phyloP scores from a whole-genome alignment of 1,140 invertebrate genomes.

The Drosophila fuyamai region DNA sequence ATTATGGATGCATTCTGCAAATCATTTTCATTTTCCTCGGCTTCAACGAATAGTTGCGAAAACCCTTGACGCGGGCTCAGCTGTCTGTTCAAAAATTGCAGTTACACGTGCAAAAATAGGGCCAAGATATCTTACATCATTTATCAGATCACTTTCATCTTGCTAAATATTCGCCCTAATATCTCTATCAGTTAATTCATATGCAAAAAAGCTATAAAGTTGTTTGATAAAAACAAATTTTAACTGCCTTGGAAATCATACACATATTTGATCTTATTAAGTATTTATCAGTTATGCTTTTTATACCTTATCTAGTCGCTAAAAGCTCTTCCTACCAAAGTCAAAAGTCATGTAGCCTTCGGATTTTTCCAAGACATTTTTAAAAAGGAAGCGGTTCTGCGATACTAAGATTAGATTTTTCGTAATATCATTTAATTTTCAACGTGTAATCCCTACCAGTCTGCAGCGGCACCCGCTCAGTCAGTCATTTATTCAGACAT shows the following conservation, averaged over 20 bases:
- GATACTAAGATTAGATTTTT: no score
- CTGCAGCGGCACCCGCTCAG: constrained; percentile 16
- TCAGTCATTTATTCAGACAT: constrained; percentile 6
- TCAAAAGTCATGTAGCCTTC: no score
- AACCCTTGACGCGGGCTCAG: constrained; percentile 62
- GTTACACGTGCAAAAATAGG: constrained; percentile 19
- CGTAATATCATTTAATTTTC: background rate
- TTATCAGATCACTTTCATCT: background rate
- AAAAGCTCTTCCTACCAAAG: no score
- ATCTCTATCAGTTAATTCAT: background rate
- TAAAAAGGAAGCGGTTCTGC: no score
- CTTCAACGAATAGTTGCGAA: constrained; percentile 54
- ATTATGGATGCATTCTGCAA: constrained; percentile 70
- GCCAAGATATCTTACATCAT: constrained; percentile 1
- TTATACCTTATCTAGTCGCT: no score
- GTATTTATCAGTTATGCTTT: background rate
- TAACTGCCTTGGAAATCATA: background rate
- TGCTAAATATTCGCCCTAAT: background rate
- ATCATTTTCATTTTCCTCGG: constrained; percentile 79
- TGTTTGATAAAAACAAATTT: background rate
- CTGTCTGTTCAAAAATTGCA: constrained; percentile 43
- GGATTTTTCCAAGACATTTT: no score
- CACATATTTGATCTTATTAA: constrained; percentile 1
- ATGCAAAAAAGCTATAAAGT: background rate
- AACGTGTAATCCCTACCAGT: constrained; percentile 10